Base-by-base conservation (phyloP, 2,888 invertebrate genomes). In the Acanthococcus lagerstroemiae region DNA sequence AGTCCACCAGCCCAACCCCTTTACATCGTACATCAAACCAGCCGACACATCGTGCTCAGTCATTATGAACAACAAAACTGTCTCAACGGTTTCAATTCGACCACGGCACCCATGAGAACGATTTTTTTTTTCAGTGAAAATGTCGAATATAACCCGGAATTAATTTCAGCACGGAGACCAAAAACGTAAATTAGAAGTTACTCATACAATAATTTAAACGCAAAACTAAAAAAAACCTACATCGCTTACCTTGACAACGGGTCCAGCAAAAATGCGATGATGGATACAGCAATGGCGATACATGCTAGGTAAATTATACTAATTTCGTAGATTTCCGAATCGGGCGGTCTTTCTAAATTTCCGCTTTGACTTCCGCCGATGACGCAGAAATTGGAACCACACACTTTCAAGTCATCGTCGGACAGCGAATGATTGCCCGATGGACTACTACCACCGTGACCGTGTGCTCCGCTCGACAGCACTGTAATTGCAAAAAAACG, bases 271-370 rank as follows among this genome's bases (percentile, higher is more conserved):
- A 93, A 75, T 3, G 88, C 88, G 65, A 96, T 88, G 75, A 95
- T 86, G 68, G 89, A 79, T 2, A 92, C 89, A 2, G 95, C 95
- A 9, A 87, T 81, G 55, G 90, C 75, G 26, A 94, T 90, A 75
- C 93, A 95, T 0, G 85, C 84, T 68, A 95, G 80, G 75, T 95
- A 95, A 72, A 95, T 92, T 71, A 88, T 84, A 60, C 89, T 87
- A 74, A 95, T 89, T 76, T 88, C 88, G 76, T 89, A 91, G 74
- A 94, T 89, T 80, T 93, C 89, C 67, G 82, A 81, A 73, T 88
- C 87, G 57, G 87, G 87, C 1, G 94, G 94, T 70, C 91, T 81
- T 71, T 85, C 83, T 69, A 93, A 78, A 74, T 86, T 88, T 70
- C 84, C 84, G 75, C 87, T 87, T 70, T 82, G 85, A 69, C 83